Base-by-base conservation (phyloP, 1,140 invertebrate species). In the Brachionus plicatilis region DNA sequence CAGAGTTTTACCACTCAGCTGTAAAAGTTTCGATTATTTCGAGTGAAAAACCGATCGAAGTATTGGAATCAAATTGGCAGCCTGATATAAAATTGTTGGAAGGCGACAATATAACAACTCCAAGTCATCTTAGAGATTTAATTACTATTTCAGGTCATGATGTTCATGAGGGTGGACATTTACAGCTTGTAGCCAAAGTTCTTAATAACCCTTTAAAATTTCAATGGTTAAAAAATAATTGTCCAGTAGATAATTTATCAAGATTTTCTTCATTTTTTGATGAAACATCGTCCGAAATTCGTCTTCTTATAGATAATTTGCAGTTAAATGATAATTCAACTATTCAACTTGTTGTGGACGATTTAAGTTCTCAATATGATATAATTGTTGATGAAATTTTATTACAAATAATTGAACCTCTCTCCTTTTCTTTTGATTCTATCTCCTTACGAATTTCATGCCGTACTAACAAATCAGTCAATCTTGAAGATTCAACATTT, bases 61-160 rank as follows among this genome's bases (percentile, higher is more conserved):
- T 68, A 27, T 11, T 68, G 20, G 79, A 82, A 82, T 65, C 53
- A 3, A 82, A 82, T 24, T 82, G 79, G 79, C 24, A 37, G 12
- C 53, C 53, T 43, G 79, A 82, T 11, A 68, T 47, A 17, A 82
- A 65, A 12, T 60, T 82, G 20, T 24, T 43, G 9, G 60, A 60
- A 60, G 56, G 56, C 9, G 76, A 80, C 14, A 29, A 24, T n/a
- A n/a, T n/a, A n/a, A n/a, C n/a, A n/a, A n/a, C n/a, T n/a, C n/a
- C n/a, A n/a, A n/a, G n/a, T n/a, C n/a, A n/a, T n/a, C n/a, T n/a
- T n/a, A n/a, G n/a, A n/a, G n/a, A 33, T 20, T 14, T 37, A 0
- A 14, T 78, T 33, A 45, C n/a, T 1, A 80, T 80, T 0, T 41
- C 17, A 0, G 76, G 76, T 56, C 8, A 80, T 3, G 76, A 80